Conservation (phyloP, 2,888 invertebrate genomes). For the Drosophila birchii region DNA sequence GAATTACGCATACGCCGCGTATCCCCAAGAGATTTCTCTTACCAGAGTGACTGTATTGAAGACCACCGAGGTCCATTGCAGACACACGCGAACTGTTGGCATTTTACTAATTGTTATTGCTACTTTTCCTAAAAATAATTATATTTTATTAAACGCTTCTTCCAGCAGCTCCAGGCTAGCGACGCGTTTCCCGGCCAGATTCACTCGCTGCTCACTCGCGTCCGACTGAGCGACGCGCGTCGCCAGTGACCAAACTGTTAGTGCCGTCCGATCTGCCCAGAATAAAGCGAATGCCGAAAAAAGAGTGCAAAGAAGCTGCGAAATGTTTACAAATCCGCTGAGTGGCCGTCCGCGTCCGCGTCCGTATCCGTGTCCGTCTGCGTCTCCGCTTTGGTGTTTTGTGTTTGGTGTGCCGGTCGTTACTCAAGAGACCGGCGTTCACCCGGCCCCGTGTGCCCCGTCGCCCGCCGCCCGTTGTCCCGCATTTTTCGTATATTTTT, state of each 20-base stretch:
- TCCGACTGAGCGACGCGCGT: constrained; percentile 52
- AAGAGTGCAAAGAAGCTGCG: constrained; percentile 40
- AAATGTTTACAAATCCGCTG: constrained; percentile 76
- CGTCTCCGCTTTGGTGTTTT: constrained; percentile 21
- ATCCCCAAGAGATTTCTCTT: constrained; percentile 42
- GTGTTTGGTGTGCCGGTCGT: constrained; percentile 48
- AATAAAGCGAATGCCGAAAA: constrained; percentile 48
- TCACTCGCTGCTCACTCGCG: constrained; percentile 29
- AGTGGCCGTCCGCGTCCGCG: constrained; percentile 61
- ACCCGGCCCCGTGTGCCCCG: constrained; percentile 8
- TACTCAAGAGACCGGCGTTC: constrained; percentile 63
- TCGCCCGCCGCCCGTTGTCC: constrained; percentile 1
- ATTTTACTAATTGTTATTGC: constrained; percentile 41
- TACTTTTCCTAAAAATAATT: constrained; percentile 21
- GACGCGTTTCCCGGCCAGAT: constrained; percentile 21
- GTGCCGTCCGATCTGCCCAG: constrained; percentile 55
- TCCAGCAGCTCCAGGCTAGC: constrained; percentile 22
- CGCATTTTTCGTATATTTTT: constrained; percentile 58
- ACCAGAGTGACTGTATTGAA: constrained; percentile 79
- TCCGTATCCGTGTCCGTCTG: constrained; percentile 26
- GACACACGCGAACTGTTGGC: constrained; percentile 74
- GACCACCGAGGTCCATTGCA: constrained; percentile 78
- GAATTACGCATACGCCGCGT: constrained; percentile 16
- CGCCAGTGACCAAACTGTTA: constrained; percentile 65
- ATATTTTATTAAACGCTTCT: constrained; percentile 19